A percentile compares a stretch with the other conserved stretches of the same genome.
phyloP scores from a whole-genome alignment of 1,140 invertebrate genomes.

The Procambarus clarkii region DNA sequence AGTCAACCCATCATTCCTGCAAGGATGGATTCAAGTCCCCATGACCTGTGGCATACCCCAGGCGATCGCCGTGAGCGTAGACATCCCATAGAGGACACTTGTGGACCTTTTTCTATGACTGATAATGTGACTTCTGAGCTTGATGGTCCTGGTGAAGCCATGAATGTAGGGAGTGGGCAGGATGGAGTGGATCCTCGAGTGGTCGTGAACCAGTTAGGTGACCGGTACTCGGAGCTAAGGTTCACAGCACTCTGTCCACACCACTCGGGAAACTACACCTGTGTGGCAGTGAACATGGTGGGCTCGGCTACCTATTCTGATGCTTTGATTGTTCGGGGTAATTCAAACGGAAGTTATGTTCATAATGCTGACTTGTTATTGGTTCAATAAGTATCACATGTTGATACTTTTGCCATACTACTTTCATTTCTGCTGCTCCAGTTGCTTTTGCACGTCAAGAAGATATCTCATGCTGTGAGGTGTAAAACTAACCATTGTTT shows the following conservation, averaged over 20 bases:
- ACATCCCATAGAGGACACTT: conserved; percentile 30
- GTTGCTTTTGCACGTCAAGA: conserved; percentile 40
- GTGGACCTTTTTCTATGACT: conserved; percentile 34
- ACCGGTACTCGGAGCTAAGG: conserved; percentile 63
- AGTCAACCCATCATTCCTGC: conserved; percentile 44
- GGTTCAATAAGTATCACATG: conserved; percentile 3
- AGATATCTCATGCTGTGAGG: conserved; percentile 27
- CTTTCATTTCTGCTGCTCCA: conserved; percentile 25
- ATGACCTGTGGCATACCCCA: conserved; percentile 19
- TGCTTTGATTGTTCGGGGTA: conserved; percentile 60
- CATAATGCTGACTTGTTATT: conserved; percentile 13
- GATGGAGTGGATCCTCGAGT: conserved; percentile 59
- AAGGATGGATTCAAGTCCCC: conserved; percentile 49
- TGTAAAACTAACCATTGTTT: conserved; percentile 1
- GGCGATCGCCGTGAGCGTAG: conserved; percentile 32
- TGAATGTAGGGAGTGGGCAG: neutral
- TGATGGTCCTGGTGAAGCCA: conserved; percentile 32
- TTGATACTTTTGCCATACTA: conserved; percentile 20
- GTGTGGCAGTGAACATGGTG: conserved; percentile 74
- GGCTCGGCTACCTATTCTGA: conserved; percentile 47
- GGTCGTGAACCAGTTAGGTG: conserved; percentile 61
- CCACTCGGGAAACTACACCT: conserved; percentile 78
- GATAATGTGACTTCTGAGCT: conserved; percentile 4
- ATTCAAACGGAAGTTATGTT: conserved; percentile 21
- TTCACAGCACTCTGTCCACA: conserved; percentile 63